Evolutionary conservation across 37 sponge, comb jelly and placozoan species (phyloP).

Genomic region (Aplysina aerophoba): DNA sequence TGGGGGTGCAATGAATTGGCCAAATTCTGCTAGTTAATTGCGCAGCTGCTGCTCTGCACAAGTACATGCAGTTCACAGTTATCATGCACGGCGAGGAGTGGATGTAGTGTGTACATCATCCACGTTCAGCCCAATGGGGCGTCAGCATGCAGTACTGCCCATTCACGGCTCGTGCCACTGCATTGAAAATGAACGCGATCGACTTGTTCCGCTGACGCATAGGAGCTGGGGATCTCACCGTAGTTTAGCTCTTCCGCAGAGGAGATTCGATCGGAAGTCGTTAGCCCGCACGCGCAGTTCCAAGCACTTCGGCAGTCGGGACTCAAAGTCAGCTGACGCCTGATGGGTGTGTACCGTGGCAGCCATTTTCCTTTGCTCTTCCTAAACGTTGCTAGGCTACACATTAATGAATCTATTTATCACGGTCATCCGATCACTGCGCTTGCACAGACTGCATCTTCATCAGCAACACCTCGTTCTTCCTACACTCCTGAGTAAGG

Average conservation of each 20-base stretch:
- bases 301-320: conserved; percentile 56
- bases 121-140: too few relatives aligned
- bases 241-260: conserved; percentile 54
- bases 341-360: not conserved
- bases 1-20: too few relatives aligned
- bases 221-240: conserved; percentile 30
- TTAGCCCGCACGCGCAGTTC: conserved; percentile 32
- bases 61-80: too few relatives aligned
- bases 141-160: too few relatives aligned
- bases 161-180: too few relatives aligned
- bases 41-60: too few relatives aligned
- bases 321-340: not conserved
- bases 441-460: conserved; percentile 60
- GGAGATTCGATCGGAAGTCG: conserved; percentile 18
- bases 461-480: conserved; percentile 80
- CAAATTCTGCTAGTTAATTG: too few relatives aligned
- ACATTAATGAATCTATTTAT: not conserved
- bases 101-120: too few relatives aligned
- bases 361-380: conserved; percentile 4
- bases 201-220: not conserved
- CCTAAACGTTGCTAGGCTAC: not conserved
- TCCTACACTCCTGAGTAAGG: conserved; percentile 81
- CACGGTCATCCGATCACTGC: too few relatives aligned
- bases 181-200: too few relatives aligned
- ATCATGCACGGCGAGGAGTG: too few relatives aligned